Conservation (phyloP, 2,888 invertebrate species). For the Argyra leucocephala region DNA sequence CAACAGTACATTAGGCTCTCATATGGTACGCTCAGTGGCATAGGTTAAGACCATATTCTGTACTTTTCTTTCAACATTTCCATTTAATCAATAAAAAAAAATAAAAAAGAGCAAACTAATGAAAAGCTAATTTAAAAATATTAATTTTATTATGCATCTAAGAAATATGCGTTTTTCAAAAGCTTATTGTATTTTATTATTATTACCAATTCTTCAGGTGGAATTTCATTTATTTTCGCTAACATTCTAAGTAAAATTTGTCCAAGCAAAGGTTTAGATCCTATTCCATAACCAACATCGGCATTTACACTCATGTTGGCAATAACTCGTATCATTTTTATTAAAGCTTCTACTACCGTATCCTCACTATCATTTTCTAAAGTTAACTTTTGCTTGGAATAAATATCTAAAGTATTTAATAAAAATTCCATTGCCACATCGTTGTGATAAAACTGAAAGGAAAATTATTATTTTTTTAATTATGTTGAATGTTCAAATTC, state of each 20-base stretch:
- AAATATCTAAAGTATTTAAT: slow-evolving; percentile 46
- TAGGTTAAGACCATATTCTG: too few relatives aligned
- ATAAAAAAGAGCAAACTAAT: too few relatives aligned
- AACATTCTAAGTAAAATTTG: slow-evolving; percentile 42
- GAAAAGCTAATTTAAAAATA: too few relatives aligned
- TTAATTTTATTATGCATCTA: too few relatives aligned
- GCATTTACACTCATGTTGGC: slow-evolving; percentile 75
- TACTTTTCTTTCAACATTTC: too few relatives aligned
- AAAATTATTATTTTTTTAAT: slow-evolving; percentile 9
- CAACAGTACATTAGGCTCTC: too few relatives aligned
- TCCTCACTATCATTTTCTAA: slow-evolving; percentile 40
- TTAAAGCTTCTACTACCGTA: slow-evolving; percentile 42
- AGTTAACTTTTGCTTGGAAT: slow-evolving; percentile 45
- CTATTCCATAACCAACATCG: slow-evolving; percentile 60
- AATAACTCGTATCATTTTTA: slow-evolving; percentile 58
- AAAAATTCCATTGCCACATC: slow-evolving; percentile 49
- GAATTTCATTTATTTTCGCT: slow-evolving; percentile 22
- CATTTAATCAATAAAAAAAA: too few relatives aligned
- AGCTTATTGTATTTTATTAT: not conserved
- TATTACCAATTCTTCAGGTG: not conserved
- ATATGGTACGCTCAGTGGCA: too few relatives aligned
- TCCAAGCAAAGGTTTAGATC: slow-evolving; percentile 39
- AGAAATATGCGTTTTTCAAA: slow-evolving; percentile 22
- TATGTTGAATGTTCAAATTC: too few relatives aligned
- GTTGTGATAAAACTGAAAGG: slow-evolving; percentile 48